Conservation (phyloP, 2,113 vertebrate species). For the Columba livia region DNA sequence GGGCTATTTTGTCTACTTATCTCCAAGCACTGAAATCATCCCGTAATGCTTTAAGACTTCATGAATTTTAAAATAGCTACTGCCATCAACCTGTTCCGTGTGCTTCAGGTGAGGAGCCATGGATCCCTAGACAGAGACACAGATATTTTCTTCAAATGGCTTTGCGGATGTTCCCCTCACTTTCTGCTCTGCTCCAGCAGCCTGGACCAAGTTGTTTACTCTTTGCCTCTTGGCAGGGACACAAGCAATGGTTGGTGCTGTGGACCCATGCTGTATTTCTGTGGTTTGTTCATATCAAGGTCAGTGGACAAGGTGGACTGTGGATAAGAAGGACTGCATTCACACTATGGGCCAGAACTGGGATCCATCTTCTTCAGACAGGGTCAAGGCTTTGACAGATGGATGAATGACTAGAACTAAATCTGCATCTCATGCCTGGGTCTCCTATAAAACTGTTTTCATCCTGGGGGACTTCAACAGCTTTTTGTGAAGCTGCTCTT, state of each 20-base stretch:
- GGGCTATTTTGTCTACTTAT: constrained; percentile 52
- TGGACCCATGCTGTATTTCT: neutral
- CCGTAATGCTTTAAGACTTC: neutral
- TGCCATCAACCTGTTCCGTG: neutral
- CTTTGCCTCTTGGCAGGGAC: neutral
- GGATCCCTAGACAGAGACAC: neutral
- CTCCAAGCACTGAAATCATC: constrained; percentile 14
- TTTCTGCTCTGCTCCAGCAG: neutral
- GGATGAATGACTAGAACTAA: neutral
- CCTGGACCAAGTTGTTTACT: neutral
- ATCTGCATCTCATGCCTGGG: neutral
- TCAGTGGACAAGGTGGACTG: fast-evolving
- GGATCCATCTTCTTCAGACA: neutral
- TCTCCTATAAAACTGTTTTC: neutral
- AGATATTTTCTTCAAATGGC: neutral
- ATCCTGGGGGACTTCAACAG: neutral
- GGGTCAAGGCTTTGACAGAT: neutral
- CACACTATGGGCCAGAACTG: neutral
- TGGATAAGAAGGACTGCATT: neutral
- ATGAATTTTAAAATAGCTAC: constrained; percentile 38
- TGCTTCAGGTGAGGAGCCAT: neutral
- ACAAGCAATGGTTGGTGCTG: neutral
- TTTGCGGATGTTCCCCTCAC: neutral
- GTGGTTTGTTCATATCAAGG: neutral
- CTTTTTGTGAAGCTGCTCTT: neutral